Percentiles rank a stretch among this genome's conserved stretches.
Evolutionary conservation across 1,140 invertebrate genomes (phyloP).

Genomic region (Bathynomus jamesi): DNA sequence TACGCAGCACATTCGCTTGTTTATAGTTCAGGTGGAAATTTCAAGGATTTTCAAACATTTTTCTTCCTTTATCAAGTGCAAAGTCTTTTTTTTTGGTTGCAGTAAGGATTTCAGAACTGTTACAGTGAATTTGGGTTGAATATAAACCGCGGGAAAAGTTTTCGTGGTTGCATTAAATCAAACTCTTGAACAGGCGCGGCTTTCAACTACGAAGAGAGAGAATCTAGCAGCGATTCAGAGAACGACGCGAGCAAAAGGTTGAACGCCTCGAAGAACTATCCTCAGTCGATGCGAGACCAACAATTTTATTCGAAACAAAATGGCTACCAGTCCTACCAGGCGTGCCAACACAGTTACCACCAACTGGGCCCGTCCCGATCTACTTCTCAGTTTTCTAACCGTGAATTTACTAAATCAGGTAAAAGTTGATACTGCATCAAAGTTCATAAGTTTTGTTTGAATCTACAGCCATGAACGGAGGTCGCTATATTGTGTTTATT

Average conservation of each 20-base stretch:
- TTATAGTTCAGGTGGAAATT: no score
- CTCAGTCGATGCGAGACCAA: constrained; percentile 37
- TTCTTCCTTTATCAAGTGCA: no score
- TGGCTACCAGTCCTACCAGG: constrained; percentile 37
- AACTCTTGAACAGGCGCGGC: constrained; percentile 44
- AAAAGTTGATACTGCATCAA: neutral
- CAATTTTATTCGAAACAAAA: constrained; percentile 17
- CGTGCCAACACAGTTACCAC: constrained; percentile 24
- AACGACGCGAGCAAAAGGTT: constrained; percentile 61
- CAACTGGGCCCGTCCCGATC: constrained; percentile 22
- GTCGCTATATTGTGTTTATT: no score
- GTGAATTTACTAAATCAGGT: neutral
- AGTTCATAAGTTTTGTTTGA: neutral
- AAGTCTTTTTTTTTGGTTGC: no score
- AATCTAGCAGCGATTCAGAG: constrained; percentile 65
- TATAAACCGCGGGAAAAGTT: no score
- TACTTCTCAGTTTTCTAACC: constrained; percentile 8
- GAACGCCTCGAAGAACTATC: constrained; percentile 46
- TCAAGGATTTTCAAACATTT: no score
- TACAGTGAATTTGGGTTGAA: no score
- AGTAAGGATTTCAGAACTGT: no score
- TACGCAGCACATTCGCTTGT: no score
- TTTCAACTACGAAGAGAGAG: constrained; percentile 52
- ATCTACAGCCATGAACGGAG: no score
- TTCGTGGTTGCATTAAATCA: no score